Evolutionary conservation across 2,888 invertebrate genomes (phyloP).

Genomic region (Stictocephala bisonia): DNA sequence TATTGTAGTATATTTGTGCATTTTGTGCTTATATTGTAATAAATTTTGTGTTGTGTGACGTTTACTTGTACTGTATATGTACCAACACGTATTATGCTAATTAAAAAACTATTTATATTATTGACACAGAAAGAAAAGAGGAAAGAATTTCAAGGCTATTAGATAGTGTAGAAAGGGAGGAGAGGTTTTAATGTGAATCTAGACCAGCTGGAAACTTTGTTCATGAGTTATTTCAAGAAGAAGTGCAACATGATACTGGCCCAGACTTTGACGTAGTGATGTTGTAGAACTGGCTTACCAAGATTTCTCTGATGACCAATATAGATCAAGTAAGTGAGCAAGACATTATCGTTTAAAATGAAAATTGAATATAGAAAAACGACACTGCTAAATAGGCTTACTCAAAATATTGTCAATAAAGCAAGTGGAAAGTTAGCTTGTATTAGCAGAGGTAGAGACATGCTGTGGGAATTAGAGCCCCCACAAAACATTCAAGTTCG

Average conservation of each 20-base stretch:
- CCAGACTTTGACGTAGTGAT: not conserved
- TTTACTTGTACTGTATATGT: too few relatives aligned
- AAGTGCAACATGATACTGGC: not conserved
- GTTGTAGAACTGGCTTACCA: not conserved
- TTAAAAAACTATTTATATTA: too few relatives aligned
- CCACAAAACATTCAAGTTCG: not conserved
- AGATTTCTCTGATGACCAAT: not conserved
- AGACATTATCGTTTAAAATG: not conserved
- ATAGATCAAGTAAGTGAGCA: not conserved
- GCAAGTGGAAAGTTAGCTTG: not conserved
- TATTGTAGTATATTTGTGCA: too few relatives aligned
- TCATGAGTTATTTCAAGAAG: not conserved
- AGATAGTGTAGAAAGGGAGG: conserved; percentile 16
- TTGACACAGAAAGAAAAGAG: conserved; percentile 7
- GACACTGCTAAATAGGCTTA: not conserved
- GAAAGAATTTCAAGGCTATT: conserved; percentile 5
- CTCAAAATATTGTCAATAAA: conserved; percentile 9
- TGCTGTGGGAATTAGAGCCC: conserved; percentile 6
- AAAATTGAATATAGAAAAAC: conserved; percentile 10
- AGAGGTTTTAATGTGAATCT: not conserved
- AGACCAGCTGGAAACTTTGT: not conserved
- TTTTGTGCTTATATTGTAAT: too few relatives aligned
- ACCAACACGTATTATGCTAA: too few relatives aligned
- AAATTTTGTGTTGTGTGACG: too few relatives aligned
- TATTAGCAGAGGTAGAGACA: conserved; percentile 1